Percentiles rank a stretch among this genome's conserved stretches.
Conservation (phyloP, 2,113 vertebrate species). For the Dromiciops gliroides region DNA sequence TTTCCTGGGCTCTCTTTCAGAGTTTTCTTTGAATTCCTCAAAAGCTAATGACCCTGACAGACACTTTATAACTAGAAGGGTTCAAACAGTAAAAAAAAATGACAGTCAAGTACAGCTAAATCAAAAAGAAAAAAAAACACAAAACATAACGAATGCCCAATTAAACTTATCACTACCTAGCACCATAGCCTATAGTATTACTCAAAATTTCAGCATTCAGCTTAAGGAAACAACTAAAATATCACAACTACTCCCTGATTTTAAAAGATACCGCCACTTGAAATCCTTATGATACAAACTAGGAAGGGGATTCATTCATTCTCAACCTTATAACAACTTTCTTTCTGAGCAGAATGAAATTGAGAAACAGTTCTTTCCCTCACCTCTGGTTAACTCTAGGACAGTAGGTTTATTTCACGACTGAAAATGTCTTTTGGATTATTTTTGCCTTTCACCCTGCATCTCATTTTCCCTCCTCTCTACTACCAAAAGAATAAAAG, state of each 20-base stretch:
- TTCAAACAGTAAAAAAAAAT: neutral
- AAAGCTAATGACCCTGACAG: neutral
- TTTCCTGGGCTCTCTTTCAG: neutral
- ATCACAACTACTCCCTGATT: neutral
- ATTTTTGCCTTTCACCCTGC: neutral
- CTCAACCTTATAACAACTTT: neutral
- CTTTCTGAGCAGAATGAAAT: slow-evolving; percentile 13
- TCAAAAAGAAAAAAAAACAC: neutral
- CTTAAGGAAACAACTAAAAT: neutral
- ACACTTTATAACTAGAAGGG: neutral
- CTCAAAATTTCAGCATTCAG: neutral
- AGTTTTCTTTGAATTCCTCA: neutral
- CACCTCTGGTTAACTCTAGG: neutral
- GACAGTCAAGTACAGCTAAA: neutral
- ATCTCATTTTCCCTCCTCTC: neutral
- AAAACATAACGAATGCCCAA: neutral
- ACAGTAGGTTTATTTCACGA: neutral
- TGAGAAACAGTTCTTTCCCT: neutral
- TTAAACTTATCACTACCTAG: neutral
- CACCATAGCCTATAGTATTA: neutral
- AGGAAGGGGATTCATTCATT: neutral
- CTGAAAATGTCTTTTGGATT: neutral
- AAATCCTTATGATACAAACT: neutral
- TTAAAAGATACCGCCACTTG: neutral
- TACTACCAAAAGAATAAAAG: neutral